Conservation (phyloP, 1,140 invertebrate species). For the Lordiphosa collinella region DNA sequence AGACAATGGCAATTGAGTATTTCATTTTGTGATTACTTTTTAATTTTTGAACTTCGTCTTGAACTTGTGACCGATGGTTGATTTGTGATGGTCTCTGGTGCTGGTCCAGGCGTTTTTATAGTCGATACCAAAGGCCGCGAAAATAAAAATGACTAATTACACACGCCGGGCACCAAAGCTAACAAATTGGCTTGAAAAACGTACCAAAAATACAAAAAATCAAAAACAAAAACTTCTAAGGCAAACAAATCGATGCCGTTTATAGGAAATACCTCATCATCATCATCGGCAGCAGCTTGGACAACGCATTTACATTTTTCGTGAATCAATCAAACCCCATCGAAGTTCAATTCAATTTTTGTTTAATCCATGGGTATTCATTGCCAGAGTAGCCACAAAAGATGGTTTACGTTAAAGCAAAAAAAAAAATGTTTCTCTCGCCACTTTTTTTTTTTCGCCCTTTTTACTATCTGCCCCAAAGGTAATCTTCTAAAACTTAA, state of each 20-base stretch:
- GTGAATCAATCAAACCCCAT: constrained; percentile 62
- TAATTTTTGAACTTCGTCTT: constrained; percentile 21
- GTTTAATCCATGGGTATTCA: too few species aligned
- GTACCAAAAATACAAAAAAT: constrained; percentile 30
- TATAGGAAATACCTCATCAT: constrained; percentile 67
- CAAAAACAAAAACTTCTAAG: constrained; percentile 62
- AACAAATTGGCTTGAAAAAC: constrained; percentile 69
- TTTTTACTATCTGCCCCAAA: too few species aligned
- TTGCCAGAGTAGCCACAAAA: too few species aligned
- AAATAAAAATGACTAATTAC: constrained; percentile 78
- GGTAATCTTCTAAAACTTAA: too few species aligned
- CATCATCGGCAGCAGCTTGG: constrained; percentile 22
- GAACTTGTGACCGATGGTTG: constrained; percentile 47
- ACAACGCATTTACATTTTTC: constrained; percentile 64
- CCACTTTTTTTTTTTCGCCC: too few species aligned
- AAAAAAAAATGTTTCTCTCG: too few species aligned
- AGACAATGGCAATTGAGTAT: constrained; percentile 51
- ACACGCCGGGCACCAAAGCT: constrained; percentile 52
- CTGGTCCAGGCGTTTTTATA: constrained; percentile 57
- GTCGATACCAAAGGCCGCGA: constrained; percentile 39
- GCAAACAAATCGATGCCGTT: constrained; percentile 62
- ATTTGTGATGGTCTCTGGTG: constrained; percentile 58
- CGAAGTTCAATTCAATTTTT: too few species aligned
- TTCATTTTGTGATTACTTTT: constrained; percentile 49
- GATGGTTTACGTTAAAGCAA: too few species aligned